Conservation (phyloP, 2,113 vertebrate species). For the Pseudorasbora parva region DNA sequence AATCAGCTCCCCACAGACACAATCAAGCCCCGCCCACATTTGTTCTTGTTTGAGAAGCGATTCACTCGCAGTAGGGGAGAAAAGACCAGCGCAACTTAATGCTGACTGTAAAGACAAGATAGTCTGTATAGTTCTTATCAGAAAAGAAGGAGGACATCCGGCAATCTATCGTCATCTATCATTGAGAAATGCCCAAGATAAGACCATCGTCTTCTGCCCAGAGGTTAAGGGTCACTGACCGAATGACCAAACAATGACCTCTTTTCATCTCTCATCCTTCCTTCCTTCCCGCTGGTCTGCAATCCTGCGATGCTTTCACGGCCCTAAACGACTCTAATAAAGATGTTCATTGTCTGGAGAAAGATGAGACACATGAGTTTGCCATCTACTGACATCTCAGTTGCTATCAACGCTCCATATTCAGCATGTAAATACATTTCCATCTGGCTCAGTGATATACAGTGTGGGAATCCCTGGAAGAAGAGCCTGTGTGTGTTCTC, state of each 20-base stretch:
- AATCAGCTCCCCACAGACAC: no score
- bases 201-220: background rate
- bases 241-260: background rate
- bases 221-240: background rate
- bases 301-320: background rate
- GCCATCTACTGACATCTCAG: slow-evolving; percentile 5
- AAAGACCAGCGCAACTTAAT: no score
- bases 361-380: background rate
- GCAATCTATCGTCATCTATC: no score
- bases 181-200: slow-evolving; percentile 19
- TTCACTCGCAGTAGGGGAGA: no score
- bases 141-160: background rate
- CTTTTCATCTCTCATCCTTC: background rate
- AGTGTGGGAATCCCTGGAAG: background rate
- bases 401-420: background rate
- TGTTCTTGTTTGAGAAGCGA: no score
- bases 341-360: background rate
- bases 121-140: slow-evolving; percentile 34
- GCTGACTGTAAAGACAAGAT: background rate
- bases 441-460: background rate
- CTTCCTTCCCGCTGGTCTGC: background rate
- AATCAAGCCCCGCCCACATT: no score
- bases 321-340: background rate
- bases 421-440: background rate
- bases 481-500: slow-evolving; percentile 1